These are phyloP conservation scores for Scolopax mira DNA, from an alignment of 2,113 vertebrate genomes.

Conservation along the genomic window DNA sequence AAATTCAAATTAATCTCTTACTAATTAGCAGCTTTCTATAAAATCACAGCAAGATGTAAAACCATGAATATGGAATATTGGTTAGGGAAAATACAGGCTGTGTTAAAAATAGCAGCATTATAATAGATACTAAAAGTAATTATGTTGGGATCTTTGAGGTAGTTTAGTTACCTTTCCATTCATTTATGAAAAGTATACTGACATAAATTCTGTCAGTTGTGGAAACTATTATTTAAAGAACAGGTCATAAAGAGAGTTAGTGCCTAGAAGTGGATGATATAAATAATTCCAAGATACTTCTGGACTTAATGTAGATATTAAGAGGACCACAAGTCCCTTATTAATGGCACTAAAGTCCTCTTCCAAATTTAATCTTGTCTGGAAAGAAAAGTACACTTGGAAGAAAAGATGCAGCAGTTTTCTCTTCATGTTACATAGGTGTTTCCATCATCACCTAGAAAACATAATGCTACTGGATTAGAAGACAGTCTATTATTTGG, in stretches of 20 bases:
- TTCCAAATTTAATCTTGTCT: neutral
- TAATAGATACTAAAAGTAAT: conserved; percentile 19
- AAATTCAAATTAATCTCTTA: conserved; percentile 19
- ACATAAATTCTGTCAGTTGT: neutral
- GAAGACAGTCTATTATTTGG: neutral
- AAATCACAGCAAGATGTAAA: conserved; percentile 8
- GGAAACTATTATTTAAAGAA: neutral
- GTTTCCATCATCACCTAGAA: neutral
- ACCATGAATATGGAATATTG: neutral
- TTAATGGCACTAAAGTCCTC: neutral
- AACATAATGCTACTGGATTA: neutral
- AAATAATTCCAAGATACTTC: neutral
- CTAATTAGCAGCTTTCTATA: conserved; percentile 10
- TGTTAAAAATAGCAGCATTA: neutral
- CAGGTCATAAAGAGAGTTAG: neutral
- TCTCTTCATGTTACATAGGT: neutral
- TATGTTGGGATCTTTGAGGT: neutral
- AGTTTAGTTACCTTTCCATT: conserved; percentile 3
- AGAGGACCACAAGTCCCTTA: neutral
- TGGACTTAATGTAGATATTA: neutral
- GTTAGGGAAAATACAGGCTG: neutral
- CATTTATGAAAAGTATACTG: neutral
- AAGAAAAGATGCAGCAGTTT: neutral
- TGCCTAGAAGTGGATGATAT: neutral
- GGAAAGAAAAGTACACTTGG: neutral